Base-by-base conservation (phyloP, 2,888 invertebrate species). In the Stramonita haemastoma region DNA sequence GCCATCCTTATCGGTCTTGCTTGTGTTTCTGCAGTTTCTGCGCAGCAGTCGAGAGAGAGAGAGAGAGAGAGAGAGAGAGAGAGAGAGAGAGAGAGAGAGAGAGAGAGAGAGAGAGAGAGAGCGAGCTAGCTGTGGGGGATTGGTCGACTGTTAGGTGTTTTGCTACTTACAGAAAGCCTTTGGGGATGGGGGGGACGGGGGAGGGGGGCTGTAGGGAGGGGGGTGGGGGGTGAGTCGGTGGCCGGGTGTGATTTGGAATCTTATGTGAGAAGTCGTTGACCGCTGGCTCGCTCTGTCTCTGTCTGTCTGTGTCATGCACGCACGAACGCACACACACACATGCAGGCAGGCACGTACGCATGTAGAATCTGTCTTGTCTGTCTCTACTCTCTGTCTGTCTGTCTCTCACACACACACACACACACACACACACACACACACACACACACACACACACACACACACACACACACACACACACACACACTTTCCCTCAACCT, bases 11-110 rank as follows among this genome's bases (percentile, higher is more conserved):
- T 46, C 8, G 46, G 8, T 46, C 46, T 46, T 46, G 46, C 8
- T 46, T 46, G 46, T 46, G 46, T 46, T 46, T 46, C 46, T 46
- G 46, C 46, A 46, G 8, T 2, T 46, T 46, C 4, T 46, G 46
- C 8, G 46, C 8, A 5, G 2, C 22, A 66, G 66, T 2, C 4
- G 66, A 66, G 66, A 66, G 46, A 87, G 87, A 87, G 70, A 70
- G 70, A 32, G 73, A 87, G 46, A 70, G 70, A 34, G 87, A 73
- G 46, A 70, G 70, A 87, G 73, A 87, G 15, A 34, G 70, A 87
- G 73, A 87, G 73, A 32, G 70, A 70, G 73, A 70, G 70, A 32
- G 70, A n/a, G 70, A 34, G 70, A 32, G 46, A 29, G 87, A 17
- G 70, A 29, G 70, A 32, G 87, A 87, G 5, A 70, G 70, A 87